phyloP scores from a whole-genome alignment of 2,888 invertebrate genomes.

The Dryocosmus kuriphilus region DNA sequence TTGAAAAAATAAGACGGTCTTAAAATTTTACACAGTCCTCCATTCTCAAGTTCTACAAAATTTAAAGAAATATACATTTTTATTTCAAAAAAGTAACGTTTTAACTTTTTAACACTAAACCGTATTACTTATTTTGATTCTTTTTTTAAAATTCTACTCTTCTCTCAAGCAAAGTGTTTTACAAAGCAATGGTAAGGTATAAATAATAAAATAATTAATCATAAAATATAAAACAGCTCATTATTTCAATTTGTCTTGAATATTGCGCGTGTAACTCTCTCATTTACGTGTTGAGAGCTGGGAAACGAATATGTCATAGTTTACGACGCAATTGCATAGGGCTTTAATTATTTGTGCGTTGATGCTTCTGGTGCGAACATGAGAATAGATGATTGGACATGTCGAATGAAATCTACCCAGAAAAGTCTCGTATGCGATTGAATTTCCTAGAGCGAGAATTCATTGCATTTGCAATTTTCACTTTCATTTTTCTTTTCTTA shows the following conservation, averaged over 20 bases:
- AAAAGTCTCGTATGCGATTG: constrained; percentile 14
- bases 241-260: constrained; percentile 8
- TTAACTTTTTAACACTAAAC: no score
- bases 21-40: no score
- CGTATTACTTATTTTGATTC: no score
- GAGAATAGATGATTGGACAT: constrained; percentile 22
- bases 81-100: no score
- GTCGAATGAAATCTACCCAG: constrained; percentile 21
- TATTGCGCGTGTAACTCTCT: not conserved
- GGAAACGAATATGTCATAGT: constrained; percentile 20
- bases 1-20: no score
- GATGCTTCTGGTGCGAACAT: constrained; percentile 8
- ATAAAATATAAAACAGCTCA: not conserved
- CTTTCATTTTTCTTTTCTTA: not conserved
- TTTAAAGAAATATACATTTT: no score
- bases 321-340: constrained; percentile 17
- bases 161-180: no score
- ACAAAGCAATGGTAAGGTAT: no score
- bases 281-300: constrained; percentile 15
- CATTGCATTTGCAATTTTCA: not conserved
- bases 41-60: no score
- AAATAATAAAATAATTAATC: no score
- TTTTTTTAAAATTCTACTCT: no score
- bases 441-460: constrained; percentile 21
- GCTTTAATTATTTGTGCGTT: constrained; percentile 26